Evolutionary conservation across 2,113 vertebrate species (phyloP), one percentile per base, ranked within the genome.

Genomic region (Onychostruthus taczanowskii): DNA sequence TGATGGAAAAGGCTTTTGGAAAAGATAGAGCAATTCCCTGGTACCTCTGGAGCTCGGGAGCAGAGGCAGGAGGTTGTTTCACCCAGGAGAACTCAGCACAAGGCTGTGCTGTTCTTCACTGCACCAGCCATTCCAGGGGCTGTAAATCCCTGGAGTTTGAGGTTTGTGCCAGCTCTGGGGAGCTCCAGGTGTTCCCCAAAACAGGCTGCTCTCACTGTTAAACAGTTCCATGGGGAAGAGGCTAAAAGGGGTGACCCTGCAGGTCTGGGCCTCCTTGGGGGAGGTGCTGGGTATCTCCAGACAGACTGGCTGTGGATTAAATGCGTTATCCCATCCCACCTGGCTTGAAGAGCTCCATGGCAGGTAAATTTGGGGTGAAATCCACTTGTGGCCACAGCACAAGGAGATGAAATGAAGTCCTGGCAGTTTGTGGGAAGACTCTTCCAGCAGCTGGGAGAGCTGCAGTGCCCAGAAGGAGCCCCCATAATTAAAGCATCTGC

Each of bases 241-340:
- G 13, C 30, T 43, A 28, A 27, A 73, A 75, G 28, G 31, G 23
- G 17, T n/a, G 46, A 47, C 28, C 52, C 56, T 84, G 31, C 13
- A 11, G 28, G 33, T 68, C 30, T 24, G 33, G n/a, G 10, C 5
- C n/a, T 7, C 46, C 19, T 3, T 20, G 14, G 7, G 20, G 16
- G 11, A 63, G 62, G 16, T 11, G 2, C 12, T 55, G 75, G 49
- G 1, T 41, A 30, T 55, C 19, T 46, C 39, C 24, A 67, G 50
- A 15, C 22, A 28, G 26, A 30, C 66, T 85, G 62, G 27, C 33
- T 0, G 0, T 21, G 30, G 11, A 18, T 73, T 27, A 47, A 87
- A 47, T 7, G 4, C 2, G 0, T 59, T 44, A 63, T 55, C 35
- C 64, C 3, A 0, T 47, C 74, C 20, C 3, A 1, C 6, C 41